Conservation (phyloP, 2,888 invertebrate species). For the Trilocha varians region DNA sequence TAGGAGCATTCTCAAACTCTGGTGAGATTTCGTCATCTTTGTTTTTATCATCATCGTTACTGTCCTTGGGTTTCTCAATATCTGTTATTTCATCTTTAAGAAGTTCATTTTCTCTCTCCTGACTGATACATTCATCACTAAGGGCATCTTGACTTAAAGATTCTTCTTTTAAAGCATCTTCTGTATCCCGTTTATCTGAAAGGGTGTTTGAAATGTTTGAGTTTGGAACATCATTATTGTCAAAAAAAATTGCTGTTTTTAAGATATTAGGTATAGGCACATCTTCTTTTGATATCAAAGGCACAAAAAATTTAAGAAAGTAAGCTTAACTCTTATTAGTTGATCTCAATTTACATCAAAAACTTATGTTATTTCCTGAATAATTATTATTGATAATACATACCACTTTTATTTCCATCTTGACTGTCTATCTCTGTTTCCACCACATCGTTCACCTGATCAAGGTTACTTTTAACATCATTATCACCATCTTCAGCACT, state of each 20-base stretch:
- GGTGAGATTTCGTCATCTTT: slow-evolving; percentile 51
- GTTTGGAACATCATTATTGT: too few species aligned
- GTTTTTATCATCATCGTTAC: slow-evolving; percentile 39
- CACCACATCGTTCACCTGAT: slow-evolving; percentile 16
- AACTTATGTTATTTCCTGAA: neutral
- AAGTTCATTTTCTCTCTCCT: slow-evolving; percentile 13
- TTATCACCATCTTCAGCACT: slow-evolving; percentile 30
- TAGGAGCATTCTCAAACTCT: slow-evolving; percentile 69
- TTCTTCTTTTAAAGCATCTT: slow-evolving; percentile 24
- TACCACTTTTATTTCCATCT: slow-evolving; percentile 23
- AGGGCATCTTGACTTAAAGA: slow-evolving; percentile 19
- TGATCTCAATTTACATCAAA: neutral
- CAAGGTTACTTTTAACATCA: slow-evolving; percentile 22
- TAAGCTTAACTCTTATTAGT: neutral
- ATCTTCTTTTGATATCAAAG: too few species aligned
- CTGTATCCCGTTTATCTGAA: slow-evolving; percentile 4
- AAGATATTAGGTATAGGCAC: too few species aligned
- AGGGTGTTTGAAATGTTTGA: slow-evolving; percentile 3
- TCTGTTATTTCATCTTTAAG: too few species aligned
- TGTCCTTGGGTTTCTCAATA: too few species aligned
- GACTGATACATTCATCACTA: slow-evolving; percentile 20
- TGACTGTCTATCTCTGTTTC: slow-evolving; percentile 23
- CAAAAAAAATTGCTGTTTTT: too few species aligned
- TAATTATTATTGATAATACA: slow-evolving; percentile 6
- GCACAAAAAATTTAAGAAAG: too few species aligned